Evolutionary conservation across 1,140 invertebrate species (phyloP).

Genomic region (Scaptomyza hsui): DNA sequence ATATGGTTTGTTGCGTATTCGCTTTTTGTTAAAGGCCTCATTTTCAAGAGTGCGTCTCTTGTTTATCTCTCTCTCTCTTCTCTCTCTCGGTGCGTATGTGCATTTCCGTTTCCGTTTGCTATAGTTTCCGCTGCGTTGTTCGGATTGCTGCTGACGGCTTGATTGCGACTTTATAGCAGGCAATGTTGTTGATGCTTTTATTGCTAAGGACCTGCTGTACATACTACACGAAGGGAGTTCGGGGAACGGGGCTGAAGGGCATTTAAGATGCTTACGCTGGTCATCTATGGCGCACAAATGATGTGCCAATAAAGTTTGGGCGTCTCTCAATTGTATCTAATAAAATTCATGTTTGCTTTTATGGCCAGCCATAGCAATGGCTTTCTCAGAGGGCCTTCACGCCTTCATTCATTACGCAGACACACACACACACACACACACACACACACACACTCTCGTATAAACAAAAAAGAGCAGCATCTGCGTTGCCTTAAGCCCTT

Average conservation of each 20-base stretch:
- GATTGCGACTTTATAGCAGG: constrained; percentile 51
- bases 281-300: constrained; percentile 66
- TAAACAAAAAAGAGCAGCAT: constrained; percentile 17
- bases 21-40: constrained; percentile 8
- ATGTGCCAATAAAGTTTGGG: constrained; percentile 74
- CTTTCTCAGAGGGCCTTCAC: not conserved
- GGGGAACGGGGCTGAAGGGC: not conserved
- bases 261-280: constrained; percentile 29
- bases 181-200: constrained; percentile 35
- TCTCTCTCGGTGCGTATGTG: no score
- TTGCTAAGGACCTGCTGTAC: not conserved
- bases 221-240: not conserved
- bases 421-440: constrained; percentile 24
- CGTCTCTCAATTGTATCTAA: constrained; percentile 67
- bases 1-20: not conserved
- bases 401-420: constrained; percentile 30
- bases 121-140: constrained; percentile 51
- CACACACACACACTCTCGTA: constrained; percentile 18
- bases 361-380: constrained; percentile 39
- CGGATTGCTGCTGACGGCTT: constrained; percentile 43
- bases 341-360: constrained; percentile 81
- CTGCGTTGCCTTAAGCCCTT: constrained; percentile 62
- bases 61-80: no score
- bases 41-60: constrained; percentile 5
- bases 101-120: constrained; percentile 52